These are phyloP conservation scores for Typhlichthys subterraneus DNA, from an alignment of 2,797 vertebrate genomes.

Conservation along the genomic window DNA sequence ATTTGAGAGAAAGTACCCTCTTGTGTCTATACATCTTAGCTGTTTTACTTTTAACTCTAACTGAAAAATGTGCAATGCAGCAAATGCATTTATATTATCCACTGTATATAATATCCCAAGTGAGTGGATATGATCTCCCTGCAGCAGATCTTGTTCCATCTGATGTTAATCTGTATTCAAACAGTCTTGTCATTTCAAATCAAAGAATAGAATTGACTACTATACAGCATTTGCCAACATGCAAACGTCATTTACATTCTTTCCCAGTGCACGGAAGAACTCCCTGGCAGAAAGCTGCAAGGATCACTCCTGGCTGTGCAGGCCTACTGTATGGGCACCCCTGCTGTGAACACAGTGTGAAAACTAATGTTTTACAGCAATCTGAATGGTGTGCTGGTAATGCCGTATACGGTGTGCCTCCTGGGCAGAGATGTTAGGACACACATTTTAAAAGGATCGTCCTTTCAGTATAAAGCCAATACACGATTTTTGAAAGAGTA, in stretches of 20 bases:
- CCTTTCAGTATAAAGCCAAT: conserved; percentile 61
- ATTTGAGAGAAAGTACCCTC: no score
- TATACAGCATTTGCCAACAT: conserved; percentile 60
- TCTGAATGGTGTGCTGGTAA: conserved; percentile 44
- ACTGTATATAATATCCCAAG: conserved; percentile 30
- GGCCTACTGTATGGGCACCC: conserved; percentile 42
- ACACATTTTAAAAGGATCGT: conserved; percentile 54
- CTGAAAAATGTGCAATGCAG: no score
- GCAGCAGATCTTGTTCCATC: conserved; percentile 41
- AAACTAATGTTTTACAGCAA: conserved; percentile 69
- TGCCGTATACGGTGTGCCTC: conserved; percentile 44
- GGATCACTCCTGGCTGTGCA: conserved; percentile 48
- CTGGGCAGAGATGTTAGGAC: conserved; percentile 53
- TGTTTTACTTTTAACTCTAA: no score
- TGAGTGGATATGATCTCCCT: conserved; percentile 60
- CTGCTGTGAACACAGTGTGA: conserved; percentile 71
- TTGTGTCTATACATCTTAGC: no score
- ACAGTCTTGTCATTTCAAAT: conserved; percentile 63
- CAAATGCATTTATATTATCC: no score
- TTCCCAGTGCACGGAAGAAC: conserved; percentile 51
- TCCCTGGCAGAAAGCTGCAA: conserved; percentile 43
- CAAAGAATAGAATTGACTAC: conserved; percentile 68
- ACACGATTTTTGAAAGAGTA: conserved; percentile 43
- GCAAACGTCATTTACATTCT: conserved; percentile 65
- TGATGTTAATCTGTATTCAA: conserved; percentile 71